Evolutionary conservation across 2,113 vertebrate species (phyloP).

Genomic region (Gymnarchus niloticus): DNA sequence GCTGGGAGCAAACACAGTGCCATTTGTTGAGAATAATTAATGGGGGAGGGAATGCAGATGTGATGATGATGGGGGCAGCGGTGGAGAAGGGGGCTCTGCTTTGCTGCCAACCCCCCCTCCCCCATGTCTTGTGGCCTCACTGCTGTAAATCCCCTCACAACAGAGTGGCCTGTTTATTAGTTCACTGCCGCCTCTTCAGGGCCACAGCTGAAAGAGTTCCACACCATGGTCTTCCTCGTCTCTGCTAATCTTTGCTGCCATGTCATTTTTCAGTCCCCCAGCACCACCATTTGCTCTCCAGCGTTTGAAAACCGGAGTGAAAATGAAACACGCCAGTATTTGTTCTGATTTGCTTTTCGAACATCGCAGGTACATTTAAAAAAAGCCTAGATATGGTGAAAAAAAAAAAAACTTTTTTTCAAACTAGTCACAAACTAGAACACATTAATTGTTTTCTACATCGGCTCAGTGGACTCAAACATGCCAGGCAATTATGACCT

Average conservation of each 20-base stretch:
- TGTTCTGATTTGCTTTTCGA: background rate
- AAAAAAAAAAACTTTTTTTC: constrained; percentile 13
- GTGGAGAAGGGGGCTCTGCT: constrained; percentile 17
- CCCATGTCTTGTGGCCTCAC: background rate
- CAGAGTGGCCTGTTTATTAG: background rate
- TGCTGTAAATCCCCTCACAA: constrained; percentile 26
- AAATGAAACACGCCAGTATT: background rate
- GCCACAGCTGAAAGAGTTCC: too few relatives aligned
- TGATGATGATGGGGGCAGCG: constrained; percentile 43
- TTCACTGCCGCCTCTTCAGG: too few relatives aligned
- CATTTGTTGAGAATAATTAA: constrained; percentile 65
- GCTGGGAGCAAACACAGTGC: constrained; percentile 48
- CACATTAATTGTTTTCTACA: background rate
- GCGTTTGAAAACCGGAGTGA: background rate
- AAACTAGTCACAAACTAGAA: constrained; percentile 39
- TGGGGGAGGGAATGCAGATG: constrained; percentile 56
- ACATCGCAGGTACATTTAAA: background rate
- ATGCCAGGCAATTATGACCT: background rate
- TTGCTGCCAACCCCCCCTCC: too few relatives aligned
- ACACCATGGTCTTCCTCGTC: background rate
- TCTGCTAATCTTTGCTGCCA: background rate
- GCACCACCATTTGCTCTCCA: background rate
- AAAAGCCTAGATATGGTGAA: background rate
- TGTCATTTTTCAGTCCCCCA: background rate
- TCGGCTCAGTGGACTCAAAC: background rate